Evolutionary conservation across 2,113 vertebrate genomes (phyloP).

Genomic region (Gobiocypris rarus): DNA sequence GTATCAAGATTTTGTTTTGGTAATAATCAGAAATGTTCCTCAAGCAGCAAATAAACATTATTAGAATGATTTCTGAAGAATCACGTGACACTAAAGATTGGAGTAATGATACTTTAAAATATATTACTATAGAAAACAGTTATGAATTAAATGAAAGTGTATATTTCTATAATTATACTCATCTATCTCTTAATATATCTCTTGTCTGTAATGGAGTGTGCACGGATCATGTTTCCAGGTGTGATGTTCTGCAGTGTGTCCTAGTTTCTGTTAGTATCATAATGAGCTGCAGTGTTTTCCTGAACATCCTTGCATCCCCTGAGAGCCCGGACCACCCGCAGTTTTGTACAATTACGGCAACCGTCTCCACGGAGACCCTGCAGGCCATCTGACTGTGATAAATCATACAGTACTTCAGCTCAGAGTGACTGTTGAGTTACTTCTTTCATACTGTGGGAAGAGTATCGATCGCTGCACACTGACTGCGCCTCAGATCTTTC

Average conservation of each 20-base stretch:
- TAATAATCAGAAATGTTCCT: too few relatives aligned
- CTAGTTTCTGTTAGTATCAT: conserved; percentile 23
- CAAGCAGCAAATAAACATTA: too few relatives aligned
- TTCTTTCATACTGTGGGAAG: neutral
- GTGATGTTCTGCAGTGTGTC: conserved; percentile 1
- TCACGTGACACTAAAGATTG: too few relatives aligned
- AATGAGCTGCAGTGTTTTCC: conserved; percentile 56
- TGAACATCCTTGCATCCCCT: conserved; percentile 58
- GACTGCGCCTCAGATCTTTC: neutral
- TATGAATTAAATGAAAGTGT: too few relatives aligned
- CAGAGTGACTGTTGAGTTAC: neutral
- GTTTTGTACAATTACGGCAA: conserved; percentile 64
- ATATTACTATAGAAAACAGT: too few relatives aligned
- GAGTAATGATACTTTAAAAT: too few relatives aligned
- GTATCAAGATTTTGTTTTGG: too few relatives aligned
- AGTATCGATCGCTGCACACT: neutral
- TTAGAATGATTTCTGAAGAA: too few relatives aligned
- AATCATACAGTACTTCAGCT: conserved; percentile 1
- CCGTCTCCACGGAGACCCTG: conserved; percentile 68
- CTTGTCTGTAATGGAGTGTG: neutral
- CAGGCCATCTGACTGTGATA: conserved; percentile 50
- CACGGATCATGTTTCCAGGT: neutral
- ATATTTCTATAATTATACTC: too few relatives aligned
- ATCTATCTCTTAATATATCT: too few relatives aligned
- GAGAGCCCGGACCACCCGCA: conserved; percentile 64